phyloP scores from a whole-genome alignment of 1,140 invertebrate genomes.

The Trichogramma pretiosum region DNA sequence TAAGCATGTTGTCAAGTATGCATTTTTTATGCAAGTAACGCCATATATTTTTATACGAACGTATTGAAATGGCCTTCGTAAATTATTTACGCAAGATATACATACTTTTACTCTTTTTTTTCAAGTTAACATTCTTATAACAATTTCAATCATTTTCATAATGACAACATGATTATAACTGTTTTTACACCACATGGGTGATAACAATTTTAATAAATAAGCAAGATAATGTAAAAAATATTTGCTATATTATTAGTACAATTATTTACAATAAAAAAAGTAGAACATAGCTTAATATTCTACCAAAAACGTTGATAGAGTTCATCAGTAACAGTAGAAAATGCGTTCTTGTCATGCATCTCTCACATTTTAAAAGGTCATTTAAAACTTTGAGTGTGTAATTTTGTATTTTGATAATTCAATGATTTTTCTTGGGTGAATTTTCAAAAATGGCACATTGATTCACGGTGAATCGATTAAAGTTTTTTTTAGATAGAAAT shows the following conservation, averaged over 20 bases:
- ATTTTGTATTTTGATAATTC: conserved; percentile 3
- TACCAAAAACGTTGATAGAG: not conserved
- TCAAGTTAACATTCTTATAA: not conserved
- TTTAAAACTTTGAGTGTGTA: not conserved
- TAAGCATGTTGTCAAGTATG: not conserved
- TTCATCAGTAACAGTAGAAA: conserved; percentile 6
- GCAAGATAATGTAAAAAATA: not conserved
- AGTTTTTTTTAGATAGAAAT: no score
- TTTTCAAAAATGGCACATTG: conserved; percentile 8
- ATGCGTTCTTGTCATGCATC: conserved; percentile 5
- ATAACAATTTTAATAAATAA: conserved; percentile 8
- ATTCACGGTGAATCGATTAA: conserved; percentile 14
- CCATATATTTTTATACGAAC: no score
- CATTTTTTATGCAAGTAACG: not conserved
- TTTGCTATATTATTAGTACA: conserved; percentile 14
- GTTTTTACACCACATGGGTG: not conserved
- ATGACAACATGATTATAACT: conserved; percentile 1
- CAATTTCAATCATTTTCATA: not conserved
- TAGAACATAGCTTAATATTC: conserved; percentile 3
- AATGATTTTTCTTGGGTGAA: conserved; percentile 1
- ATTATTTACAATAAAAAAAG: conserved; percentile 16
- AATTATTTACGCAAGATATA: no score
- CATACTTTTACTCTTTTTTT: not conserved
- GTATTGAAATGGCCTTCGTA: no score
- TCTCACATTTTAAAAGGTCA: not conserved